Conservation (phyloP, 2,888 invertebrate genomes). For the Taphrorychus bicolor region DNA sequence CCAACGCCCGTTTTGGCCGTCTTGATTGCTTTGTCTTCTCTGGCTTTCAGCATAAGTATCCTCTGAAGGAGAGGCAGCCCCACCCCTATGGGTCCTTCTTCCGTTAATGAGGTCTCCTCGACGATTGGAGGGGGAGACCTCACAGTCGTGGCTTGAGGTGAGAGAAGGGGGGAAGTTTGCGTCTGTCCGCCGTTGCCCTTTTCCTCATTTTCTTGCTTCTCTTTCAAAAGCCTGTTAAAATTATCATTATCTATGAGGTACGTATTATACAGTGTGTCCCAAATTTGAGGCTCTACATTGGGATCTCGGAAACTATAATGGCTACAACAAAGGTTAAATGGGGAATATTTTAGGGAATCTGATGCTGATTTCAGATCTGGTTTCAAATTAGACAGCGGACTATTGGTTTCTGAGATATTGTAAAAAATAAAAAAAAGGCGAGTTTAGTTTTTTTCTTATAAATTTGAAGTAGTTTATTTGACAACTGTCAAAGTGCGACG, state of each 20-base stretch:
- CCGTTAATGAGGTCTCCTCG: conserved; percentile 52
- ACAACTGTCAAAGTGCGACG: too few relatives aligned
- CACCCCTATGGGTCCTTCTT: conserved; percentile 70
- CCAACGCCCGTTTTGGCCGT: conserved; percentile 44
- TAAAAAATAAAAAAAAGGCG: too few relatives aligned
- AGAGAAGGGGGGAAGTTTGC: conserved; percentile 63
- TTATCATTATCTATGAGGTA: not conserved
- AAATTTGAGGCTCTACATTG: too few relatives aligned
- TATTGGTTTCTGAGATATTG: too few relatives aligned
- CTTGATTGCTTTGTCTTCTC: conserved; percentile 65
- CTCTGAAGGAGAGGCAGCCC: conserved; percentile 78
- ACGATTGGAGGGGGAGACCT: conserved; percentile 63
- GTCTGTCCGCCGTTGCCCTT: conserved; percentile 55
- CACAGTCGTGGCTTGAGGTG: conserved; percentile 67
- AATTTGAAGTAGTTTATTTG: too few relatives aligned
- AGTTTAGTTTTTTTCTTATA: too few relatives aligned
- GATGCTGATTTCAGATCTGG: too few relatives aligned
- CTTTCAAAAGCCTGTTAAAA: conserved; percentile 72
- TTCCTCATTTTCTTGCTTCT: conserved; percentile 77
- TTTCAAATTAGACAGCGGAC: too few relatives aligned
- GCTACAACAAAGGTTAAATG: too few relatives aligned
- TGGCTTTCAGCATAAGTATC: conserved; percentile 76
- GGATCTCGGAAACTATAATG: too few relatives aligned
- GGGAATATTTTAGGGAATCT: too few relatives aligned
- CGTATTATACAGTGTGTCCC: conserved; percentile 2